Evolutionary conservation across 2,797 vertebrate genomes (phyloP), one percentile per base, ranked within the genome.

Genomic region (Myotis findleyi): DNA sequence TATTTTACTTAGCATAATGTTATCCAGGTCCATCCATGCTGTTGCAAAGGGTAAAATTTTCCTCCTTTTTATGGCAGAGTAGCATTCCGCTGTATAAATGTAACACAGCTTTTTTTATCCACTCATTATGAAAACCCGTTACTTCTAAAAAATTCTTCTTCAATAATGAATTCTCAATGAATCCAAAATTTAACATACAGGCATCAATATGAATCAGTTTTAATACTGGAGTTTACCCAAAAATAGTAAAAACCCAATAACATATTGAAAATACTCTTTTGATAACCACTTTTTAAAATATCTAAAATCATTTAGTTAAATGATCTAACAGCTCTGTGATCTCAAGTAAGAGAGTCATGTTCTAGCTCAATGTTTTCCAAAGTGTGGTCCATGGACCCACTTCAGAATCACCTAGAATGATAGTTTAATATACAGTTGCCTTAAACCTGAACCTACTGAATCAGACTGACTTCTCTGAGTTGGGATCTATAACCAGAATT

Each of bases 61-160:
- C 13, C 27, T 64, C 62, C 62, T 64, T 64, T 64, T 64, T 64
- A 64, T n/a, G 62, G 62, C 62, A 64, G 62, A n/a, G 62, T 64
- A 64, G 14, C 30, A 64, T 64, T 64, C 27, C 62, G 7, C 14
- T 64, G 14, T n/a, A 64, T 64, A n/a, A 64, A n/a, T n/a, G 62
- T 64, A 64, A 30, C 62, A 64, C 62, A n/a, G 62, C 20, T n/a
- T 64, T 59, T 59, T 64, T 64, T 66, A 33, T 33, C 16, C 7
- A 18, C 14, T n/a, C 53, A 36, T 69, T 87, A 87, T n/a, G 30
- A 72, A 90, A 90, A 62, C n/a, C 66, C 21, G 8, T 64, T 21
- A 83, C 38, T 84, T 96, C 82, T 75, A 92, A 66, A n/a, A 94
- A 30, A 94, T 59, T 94, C 18, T 6, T 87, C 51, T 44, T 73